Conservation (phyloP, 2,113 vertebrate genomes). For the Dunckerocampus dactyliophorus region DNA sequence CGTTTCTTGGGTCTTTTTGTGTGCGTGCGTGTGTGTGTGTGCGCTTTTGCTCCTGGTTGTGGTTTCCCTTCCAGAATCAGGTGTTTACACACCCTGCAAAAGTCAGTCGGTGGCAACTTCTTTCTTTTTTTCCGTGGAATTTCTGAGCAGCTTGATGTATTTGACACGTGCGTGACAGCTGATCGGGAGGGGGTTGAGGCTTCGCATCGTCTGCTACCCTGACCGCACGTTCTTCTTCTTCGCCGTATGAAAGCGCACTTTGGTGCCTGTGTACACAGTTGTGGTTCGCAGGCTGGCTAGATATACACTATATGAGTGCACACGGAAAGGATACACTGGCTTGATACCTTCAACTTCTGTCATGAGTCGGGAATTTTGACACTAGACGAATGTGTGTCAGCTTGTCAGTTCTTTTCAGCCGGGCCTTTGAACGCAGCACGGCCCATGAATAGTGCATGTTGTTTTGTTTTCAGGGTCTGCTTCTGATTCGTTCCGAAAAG, state of each 20-base stretch:
- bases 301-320: conserved; percentile 20
- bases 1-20: conserved; percentile 53
- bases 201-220: conserved; percentile 64
- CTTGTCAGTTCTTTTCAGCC: conserved; percentile 68
- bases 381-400: conserved; percentile 71
- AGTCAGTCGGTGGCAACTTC: conserved; percentile 64
- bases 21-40: too few relatives aligned
- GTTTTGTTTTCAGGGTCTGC: conserved; percentile 66
- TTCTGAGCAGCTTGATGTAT: conserved; percentile 83
- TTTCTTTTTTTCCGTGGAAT: conserved; percentile 74
- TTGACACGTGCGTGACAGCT: conserved; percentile 84
- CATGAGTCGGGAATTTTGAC: conserved; percentile 72
- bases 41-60: conserved; percentile 12
- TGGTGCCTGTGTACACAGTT: conserved; percentile 20
- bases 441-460: conserved; percentile 76
- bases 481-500: conserved; percentile 65
- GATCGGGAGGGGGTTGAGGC: conserved; percentile 65
- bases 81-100: conserved; percentile 48
- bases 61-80: conserved; percentile 47
- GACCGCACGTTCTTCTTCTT: conserved; percentile 44
- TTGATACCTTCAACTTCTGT: conserved; percentile 78
- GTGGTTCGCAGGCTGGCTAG: conserved; percentile 18
- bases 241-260: conserved; percentile 21
- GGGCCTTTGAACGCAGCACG: conserved; percentile 65
- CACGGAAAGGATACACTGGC: conserved; percentile 30